phyloP scores from a whole-genome alignment of 1,140 invertebrate species.

The Caligus rogercresseyi region DNA sequence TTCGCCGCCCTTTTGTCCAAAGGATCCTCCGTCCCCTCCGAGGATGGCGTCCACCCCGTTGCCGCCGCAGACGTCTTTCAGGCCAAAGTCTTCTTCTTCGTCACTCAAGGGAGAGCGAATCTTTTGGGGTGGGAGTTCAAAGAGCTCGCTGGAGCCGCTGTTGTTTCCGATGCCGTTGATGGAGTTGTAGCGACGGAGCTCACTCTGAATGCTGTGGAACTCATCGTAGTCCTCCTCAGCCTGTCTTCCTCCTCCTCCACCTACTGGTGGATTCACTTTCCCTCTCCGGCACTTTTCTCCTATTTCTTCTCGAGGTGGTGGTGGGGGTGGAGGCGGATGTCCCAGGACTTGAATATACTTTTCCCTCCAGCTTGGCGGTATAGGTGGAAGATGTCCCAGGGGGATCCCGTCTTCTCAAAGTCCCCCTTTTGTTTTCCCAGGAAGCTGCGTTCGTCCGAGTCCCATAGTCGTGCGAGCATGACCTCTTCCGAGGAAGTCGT shows the following conservation, averaged over 20 bases:
- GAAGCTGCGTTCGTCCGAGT: constrained; percentile 10
- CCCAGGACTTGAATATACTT: not conserved
- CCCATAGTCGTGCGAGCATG: constrained; percentile 18
- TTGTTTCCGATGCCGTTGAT: not conserved
- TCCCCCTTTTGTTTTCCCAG: constrained; percentile 13
- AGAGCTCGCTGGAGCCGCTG: not conserved
- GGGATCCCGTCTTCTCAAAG: not conserved
- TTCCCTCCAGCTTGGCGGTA: not conserved
- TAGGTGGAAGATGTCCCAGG: not conserved
- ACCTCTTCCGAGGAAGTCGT: constrained; percentile 16
- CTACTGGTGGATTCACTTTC: not conserved
- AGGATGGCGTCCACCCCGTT: constrained; percentile 7
- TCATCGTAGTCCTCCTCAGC: not conserved
- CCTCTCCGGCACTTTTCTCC: not conserved
- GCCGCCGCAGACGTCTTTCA: not conserved
- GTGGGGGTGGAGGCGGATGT: not conserved
- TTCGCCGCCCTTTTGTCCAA: not conserved
- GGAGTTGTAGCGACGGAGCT: not conserved
- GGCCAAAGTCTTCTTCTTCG: constrained; percentile 8
- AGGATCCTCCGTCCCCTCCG: not conserved
- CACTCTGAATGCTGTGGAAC: not conserved
- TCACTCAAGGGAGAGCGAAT: not conserved
- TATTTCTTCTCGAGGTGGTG: not conserved
- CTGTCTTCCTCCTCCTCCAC: not conserved
- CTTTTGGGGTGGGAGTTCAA: not conserved